Conservation (phyloP, 2,113 vertebrate species). For the Pyxicephalus adspersus region DNA sequence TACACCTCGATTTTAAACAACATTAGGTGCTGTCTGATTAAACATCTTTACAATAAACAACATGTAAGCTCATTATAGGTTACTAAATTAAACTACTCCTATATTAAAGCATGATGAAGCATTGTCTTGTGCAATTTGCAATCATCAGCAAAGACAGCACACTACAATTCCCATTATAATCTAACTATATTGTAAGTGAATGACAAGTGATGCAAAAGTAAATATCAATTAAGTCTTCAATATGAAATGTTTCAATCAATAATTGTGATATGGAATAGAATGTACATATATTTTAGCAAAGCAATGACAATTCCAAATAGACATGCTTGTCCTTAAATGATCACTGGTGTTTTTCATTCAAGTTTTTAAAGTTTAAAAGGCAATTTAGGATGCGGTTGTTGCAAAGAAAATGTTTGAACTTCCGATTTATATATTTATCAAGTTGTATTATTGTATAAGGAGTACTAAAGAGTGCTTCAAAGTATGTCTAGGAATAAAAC, state of each 20-base stretch:
- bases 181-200: conserved; percentile 58
- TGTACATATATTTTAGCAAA: conserved; percentile 19
- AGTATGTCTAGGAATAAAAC: too few relatives aligned
- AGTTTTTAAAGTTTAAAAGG: too few relatives aligned
- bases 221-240: conserved; percentile 34
- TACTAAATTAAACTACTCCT: conserved; percentile 14
- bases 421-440: too few relatives aligned
- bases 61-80: not conserved
- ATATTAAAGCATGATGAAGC: not conserved
- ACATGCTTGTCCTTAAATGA: too few relatives aligned
- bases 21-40: not conserved
- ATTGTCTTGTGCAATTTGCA: conserved; percentile 12
- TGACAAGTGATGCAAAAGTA: conserved; percentile 55
- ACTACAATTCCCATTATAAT: conserved; percentile 57
- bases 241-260: conserved; percentile 41
- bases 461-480: too few relatives aligned
- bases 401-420: too few relatives aligned
- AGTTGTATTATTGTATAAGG: too few relatives aligned
- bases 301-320: too few relatives aligned
- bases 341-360: too few relatives aligned
- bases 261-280: conserved; percentile 20
- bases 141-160: conserved; percentile 26
- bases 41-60: not conserved
- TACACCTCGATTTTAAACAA: too few relatives aligned
- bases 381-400: too few relatives aligned